Percentiles rank a stretch among this genome's conserved stretches.
Evolutionary conservation across 2,797 vertebrate genomes (phyloP).

Genomic region (Leontopithecus rosalia): DNA sequence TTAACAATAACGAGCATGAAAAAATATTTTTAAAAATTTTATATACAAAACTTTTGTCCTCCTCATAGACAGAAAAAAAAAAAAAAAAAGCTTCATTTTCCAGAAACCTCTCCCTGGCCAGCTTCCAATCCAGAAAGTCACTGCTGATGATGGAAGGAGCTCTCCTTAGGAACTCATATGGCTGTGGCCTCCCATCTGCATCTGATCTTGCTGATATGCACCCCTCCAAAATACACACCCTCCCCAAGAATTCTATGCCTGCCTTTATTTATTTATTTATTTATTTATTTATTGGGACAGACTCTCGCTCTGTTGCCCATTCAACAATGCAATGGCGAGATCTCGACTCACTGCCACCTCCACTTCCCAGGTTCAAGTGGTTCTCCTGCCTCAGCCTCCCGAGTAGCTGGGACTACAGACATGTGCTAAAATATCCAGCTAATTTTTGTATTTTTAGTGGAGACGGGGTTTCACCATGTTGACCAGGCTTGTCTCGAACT

Average conservation of each 20-base stretch:
- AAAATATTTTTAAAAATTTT: not conserved
- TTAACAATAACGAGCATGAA: not conserved
- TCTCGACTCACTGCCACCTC: not conserved
- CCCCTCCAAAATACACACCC: not conserved
- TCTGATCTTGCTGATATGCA: not conserved
- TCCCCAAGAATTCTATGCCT: not conserved
- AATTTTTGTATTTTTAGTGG: not conserved
- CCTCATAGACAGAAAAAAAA: not conserved
- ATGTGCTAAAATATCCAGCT: not conserved
- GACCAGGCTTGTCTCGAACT: not conserved
- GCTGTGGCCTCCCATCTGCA: fast-evolving
- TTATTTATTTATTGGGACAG: not conserved
- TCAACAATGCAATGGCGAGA: not conserved
- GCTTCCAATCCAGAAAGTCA: not conserved
- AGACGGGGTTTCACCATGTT: not conserved
- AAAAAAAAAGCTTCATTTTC: not conserved
- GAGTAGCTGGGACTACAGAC: not conserved
- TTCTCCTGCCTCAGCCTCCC: not conserved
- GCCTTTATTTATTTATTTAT: no score
- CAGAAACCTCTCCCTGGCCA: not conserved
- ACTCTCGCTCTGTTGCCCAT: not conserved
- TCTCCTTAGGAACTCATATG: not conserved
- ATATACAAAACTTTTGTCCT: not conserved
- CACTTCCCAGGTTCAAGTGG: not conserved
- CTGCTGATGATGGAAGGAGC: not conserved